These are phyloP conservation scores for Solea senegalensis DNA, from an alignment of 2,113 vertebrate species.

Conservation along the genomic window DNA sequence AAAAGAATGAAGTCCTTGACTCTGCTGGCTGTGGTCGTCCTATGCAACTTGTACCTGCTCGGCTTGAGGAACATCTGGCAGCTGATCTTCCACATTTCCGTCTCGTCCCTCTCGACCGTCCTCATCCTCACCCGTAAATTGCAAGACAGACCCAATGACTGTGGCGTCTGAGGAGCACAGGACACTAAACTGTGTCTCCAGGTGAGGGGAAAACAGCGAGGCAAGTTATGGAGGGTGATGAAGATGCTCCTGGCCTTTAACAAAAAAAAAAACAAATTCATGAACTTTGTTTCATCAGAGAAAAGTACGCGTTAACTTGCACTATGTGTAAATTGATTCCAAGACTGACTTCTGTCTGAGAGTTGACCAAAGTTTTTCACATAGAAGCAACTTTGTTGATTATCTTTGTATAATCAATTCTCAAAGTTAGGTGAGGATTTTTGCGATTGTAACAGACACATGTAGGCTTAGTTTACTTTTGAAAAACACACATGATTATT, in stretches of 20 bases:
- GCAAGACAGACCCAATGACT: constrained; percentile 85
- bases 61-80: constrained; percentile 91
- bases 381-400: constrained; percentile 26
- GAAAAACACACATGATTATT: not conserved
- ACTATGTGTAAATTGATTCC: constrained; percentile 46
- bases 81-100: constrained; percentile 89
- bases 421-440: not conserved
- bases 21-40: constrained; percentile 80
- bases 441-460: constrained; percentile 7
- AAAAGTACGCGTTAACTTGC: constrained; percentile 22
- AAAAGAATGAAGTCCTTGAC: constrained; percentile 85
- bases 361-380: constrained; percentile 45
- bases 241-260: constrained; percentile 2
- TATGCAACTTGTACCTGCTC: constrained; percentile 89
- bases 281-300: not conserved
- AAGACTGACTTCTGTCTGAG: constrained; percentile 4
- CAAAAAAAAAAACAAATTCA: not conserved
- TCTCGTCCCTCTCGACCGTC: constrained; percentile 86
- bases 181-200: not conserved
- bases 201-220: constrained; percentile 20
- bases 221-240: not conserved
- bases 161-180: constrained; percentile 82
- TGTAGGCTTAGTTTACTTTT: constrained; percentile 16
- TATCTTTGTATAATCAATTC: constrained; percentile 28
- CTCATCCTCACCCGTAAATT: constrained; percentile 88